Evolutionary conservation across 2,113 vertebrate genomes (phyloP), one percentile per base, ranked within the genome.

Genomic region (Petrocephalus microphthalmus): DNA sequence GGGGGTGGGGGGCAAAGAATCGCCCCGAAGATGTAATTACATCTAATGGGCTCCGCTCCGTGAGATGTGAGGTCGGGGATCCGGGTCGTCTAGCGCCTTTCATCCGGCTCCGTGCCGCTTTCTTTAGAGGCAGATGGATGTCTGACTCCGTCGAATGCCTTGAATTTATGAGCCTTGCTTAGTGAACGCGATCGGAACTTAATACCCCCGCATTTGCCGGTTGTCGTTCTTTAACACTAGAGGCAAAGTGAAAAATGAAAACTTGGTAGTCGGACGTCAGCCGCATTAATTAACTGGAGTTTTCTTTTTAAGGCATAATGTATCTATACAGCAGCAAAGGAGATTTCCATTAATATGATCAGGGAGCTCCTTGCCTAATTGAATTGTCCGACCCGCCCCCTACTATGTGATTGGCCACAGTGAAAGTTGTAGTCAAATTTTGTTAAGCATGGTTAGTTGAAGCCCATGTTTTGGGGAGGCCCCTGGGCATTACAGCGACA

Each of bases 11-110:
- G 42, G 42, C 47, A 22, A 47, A 33, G 56, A 33, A 52, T 85
- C 57, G 5, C n/a, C 51, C 42, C 13, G n/a, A 67, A 85, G 82
- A 88, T 88, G 45, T 85, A 85, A 85, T 83, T 84, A 56, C 45
- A 71, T 25, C 42, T 85, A 85, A 88, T 56, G 42, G 82, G 82
- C 45, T 56, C 56, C 37, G 42, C 51, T 81, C 20, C 67, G 19
- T 49, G 4, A 83, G 37, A 85, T 64, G 45, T 51, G 83, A 37
- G 56, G 88, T 7, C 47, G 17, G 25, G 56, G 2, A 88, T 51
- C 19, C 29, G 49, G 15, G 54, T 88, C 25, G 10, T 42, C 82
- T 47, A 67, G 37, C 22, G 22, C 64, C 49, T 85, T 85, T 88
- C 85, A 29, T 60, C 51, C 19, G 25, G 33, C 25, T 85, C 25